Evolutionary conservation across 2,797 vertebrate species (phyloP), one percentile per base, ranked within the genome.

Genomic region (Anguilla obscura): DNA sequence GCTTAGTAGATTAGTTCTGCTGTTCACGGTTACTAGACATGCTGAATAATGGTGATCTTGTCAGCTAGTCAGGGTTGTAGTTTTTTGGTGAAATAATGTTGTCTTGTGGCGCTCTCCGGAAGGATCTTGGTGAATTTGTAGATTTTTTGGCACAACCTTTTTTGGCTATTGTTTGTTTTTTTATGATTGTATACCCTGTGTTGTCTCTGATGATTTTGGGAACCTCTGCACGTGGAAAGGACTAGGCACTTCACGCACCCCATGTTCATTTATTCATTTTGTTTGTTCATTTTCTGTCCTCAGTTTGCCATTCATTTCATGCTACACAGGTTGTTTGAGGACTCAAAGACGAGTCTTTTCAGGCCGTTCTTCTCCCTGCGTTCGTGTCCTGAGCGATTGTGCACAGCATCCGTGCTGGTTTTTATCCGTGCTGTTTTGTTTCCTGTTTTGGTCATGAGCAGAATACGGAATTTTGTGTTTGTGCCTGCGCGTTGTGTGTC

Each of bases 381-480:
- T 69, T 7, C 66, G 12, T 79, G 40, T 84, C 14, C 33, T 79
- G 74, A 45, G 82, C 30, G 79, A 82, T n/a, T 48, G 1, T 8
- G 45, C 45, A 1, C 18, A n/a, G 40, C 79, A 50, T 50, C 40
- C 21, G 7, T 89, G 90, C 93, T 91, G 92, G 92, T 91, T 91
- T 87, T 40, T 3, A 50, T 50, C 40, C 21, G 7, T 89, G 90
- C 93, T 91, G 92, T 93, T 91, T 91, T 87, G 91, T 91, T 90
- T 92, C 93, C 93, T 90, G 86, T 90, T 91, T 40, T 76, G 30
- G 30, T 76, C 27, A 74, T 16, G 69, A 27, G 30, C 69, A 30
- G 69, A 27, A 66, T 66, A 1, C 63, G n/a, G 2, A 66, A 66
- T 6, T 40, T 33, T 79, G 74, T 79, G 74, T 36, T 1, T 36